These are phyloP conservation scores for Rallus limicola DNA, from an alignment of 2,113 vertebrate species.

Conservation along the genomic window DNA sequence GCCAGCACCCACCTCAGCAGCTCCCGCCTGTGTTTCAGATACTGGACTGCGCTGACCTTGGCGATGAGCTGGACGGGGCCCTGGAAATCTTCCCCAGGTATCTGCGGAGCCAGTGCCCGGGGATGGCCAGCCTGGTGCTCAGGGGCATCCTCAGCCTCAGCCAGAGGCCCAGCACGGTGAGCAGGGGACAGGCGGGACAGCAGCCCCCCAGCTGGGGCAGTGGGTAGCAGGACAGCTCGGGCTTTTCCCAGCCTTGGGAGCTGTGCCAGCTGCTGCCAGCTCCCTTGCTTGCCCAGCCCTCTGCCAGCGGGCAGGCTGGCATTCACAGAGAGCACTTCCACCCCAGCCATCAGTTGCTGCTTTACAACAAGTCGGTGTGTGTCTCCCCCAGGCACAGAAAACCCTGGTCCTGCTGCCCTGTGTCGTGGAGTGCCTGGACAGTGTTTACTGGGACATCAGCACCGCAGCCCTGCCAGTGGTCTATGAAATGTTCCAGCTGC, in stretches of 20 bases:
- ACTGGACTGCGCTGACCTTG: fast-evolving
- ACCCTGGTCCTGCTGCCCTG: no score
- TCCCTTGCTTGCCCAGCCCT: no score
- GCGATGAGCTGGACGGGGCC: neutral
- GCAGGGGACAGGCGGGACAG: neutral
- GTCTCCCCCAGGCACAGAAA: no score
- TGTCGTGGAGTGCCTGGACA: no score
- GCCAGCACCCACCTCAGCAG: neutral
- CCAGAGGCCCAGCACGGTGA: neutral
- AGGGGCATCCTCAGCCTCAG: neutral
- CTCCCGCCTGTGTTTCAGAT: neutral
- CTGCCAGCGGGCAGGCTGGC: no score
- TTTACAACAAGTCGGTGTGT: no score
- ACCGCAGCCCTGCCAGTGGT: no score
- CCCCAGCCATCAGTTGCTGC: no score
- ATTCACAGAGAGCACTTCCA: no score
- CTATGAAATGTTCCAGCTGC: no score
- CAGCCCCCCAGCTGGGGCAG: neutral
- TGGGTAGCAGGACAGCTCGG: neutral
- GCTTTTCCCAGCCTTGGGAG: fast-evolving
- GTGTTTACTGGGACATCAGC: no score
- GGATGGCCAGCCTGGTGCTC: neutral
- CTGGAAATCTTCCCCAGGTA: neutral
- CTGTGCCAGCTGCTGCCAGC: no score
- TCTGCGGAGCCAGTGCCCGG: neutral